Base-by-base conservation (phyloP, 2,797 vertebrate species). In the Columba guinea region DNA sequence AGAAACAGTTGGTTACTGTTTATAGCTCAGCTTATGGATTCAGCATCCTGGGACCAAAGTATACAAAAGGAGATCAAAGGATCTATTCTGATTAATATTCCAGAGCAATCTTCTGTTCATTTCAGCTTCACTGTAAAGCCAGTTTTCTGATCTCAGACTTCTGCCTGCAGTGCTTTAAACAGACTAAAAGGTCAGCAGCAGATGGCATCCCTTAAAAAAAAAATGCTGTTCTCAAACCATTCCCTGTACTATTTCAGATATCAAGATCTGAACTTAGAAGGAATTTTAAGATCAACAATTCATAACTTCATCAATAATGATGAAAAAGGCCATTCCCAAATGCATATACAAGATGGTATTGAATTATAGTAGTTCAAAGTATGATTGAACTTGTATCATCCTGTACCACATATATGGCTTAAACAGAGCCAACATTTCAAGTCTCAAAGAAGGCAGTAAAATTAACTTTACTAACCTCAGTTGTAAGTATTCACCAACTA, bases 81-180 rank as follows among this genome's bases (percentile, higher is more conserved):
- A 56, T 73, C 56, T 80, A 78, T 41, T 87, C 65, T 91, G 69
- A 80, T 75, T 89, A 77, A 86, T 89, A 91, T 89, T 94, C 28
- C 51, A 94, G 23, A 86, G 58, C 53, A 68, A 67, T 46, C 53
- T 62, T 73, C 53, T 87, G 53, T 75, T 69, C 30, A 76, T 73
- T 90, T 76, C 37, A 71, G n/a, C 22, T 88, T 74, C 63, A 62
- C 51, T 90, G 22, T 68, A 70, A 90, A 91, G 48, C 9, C 41
- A 56, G 58, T 44, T 83, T 87, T 94, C 70, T 84, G 58, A 82
- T 77, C 48, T 86, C 70, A 75, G 35, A 52, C 10, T 87, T 84
- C 78, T 0, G 1, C 27, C 13, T 59, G n/a, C 68, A 70, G 19
- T 52, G 28, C 86, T 95, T 84, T 88, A 87, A 91, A 75, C 35